These are phyloP conservation scores for Anas capensis DNA, from an alignment of 2,797 vertebrate species.

Conservation along the genomic window DNA sequence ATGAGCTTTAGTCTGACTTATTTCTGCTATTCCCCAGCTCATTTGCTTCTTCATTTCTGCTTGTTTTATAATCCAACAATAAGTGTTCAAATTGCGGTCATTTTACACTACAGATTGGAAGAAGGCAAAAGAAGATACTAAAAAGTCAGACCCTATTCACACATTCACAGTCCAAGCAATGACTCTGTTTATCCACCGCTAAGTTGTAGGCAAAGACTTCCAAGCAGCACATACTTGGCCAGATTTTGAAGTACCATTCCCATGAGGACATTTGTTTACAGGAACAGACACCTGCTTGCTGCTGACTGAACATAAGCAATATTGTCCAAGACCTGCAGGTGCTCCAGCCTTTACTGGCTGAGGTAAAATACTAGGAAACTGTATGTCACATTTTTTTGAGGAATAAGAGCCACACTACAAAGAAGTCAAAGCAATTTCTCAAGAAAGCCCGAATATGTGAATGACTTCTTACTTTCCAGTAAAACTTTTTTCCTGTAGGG, in stretches of 20 bases:
- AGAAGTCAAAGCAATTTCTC: background rate
- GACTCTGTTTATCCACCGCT: background rate
- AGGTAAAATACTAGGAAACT: background rate
- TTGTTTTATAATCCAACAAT: background rate
- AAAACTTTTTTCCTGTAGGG: background rate
- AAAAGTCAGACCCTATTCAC: background rate
- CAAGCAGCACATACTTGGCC: background rate
- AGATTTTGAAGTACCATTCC: background rate
- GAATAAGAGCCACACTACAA: background rate
- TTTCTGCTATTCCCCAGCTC: background rate
- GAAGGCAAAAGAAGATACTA: background rate
- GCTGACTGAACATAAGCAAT: background rate
- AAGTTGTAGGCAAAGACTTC: background rate
- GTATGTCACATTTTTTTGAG: background rate
- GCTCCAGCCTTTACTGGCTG: background rate
- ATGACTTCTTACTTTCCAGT: background rate
- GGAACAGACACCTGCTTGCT: background rate
- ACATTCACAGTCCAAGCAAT: background rate
- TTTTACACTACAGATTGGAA: background rate
- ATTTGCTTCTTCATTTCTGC: background rate
- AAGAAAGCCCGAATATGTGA: background rate
- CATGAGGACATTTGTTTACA: background rate
- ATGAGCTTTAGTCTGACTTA: background rate
- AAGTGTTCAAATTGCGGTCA: background rate
- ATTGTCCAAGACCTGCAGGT: background rate